These are phyloP conservation scores for Andrena trimmerana DNA, from an alignment of 2,888 invertebrate species.

Conservation along the genomic window DNA sequence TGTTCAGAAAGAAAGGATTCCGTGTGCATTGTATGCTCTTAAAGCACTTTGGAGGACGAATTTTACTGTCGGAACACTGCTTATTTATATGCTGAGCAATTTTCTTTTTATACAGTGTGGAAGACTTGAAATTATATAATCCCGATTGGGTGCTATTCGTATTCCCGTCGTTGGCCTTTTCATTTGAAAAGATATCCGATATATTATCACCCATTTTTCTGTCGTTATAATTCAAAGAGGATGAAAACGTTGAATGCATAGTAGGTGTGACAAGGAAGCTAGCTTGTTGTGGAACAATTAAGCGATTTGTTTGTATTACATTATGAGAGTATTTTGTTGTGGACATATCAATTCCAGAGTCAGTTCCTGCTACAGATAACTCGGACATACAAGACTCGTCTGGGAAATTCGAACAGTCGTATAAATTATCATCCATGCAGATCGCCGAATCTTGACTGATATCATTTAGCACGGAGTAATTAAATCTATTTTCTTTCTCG, in stretches of 20 bases:
- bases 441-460: constrained; percentile 78
- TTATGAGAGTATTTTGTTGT: constrained; percentile 58
- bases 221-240: constrained; percentile 30
- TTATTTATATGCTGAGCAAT: constrained; percentile 26
- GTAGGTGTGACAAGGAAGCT: constrained; percentile 52
- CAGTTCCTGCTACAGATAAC: constrained; percentile 61
- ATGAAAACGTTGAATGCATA: constrained; percentile 37
- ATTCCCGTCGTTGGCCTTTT: constrained; percentile 24
- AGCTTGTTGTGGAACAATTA: constrained; percentile 3
- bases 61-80: constrained; percentile 27
- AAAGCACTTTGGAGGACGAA: constrained; percentile 39
- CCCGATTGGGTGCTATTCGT: constrained; percentile 3
- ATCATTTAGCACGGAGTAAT: constrained; percentile 49
- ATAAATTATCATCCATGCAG: constrained; percentile 73
- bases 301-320: background rate
- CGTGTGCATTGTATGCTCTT: constrained; percentile 48
- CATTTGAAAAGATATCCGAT: constrained; percentile 31
- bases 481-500: constrained; percentile 26
- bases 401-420: constrained; percentile 57
- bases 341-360: constrained; percentile 74
- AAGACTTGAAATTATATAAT: constrained; percentile 41
- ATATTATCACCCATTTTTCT: constrained; percentile 43
- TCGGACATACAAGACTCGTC: constrained; percentile 68
- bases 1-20: constrained; percentile 53
- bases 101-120: constrained; percentile 53